Percentiles rank a stretch among this genome's conserved stretches.
These are phyloP conservation scores for Psix sp. DNA, from an alignment of 1,140 invertebrate genomes.

Conservation along the genomic window DNA sequence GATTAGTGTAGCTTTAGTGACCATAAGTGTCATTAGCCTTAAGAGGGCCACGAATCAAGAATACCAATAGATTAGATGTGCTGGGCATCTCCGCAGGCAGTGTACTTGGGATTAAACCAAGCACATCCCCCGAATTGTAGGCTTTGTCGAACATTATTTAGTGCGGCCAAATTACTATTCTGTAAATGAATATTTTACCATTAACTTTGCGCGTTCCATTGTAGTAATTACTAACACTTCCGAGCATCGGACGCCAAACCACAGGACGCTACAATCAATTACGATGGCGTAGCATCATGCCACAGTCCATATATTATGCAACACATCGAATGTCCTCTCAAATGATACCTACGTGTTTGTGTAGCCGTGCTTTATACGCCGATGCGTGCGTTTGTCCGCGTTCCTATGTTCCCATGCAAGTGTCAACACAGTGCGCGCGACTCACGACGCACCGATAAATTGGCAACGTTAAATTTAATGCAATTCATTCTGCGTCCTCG, in stretches of 20 bases:
- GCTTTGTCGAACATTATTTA: slow-evolving; percentile 18
- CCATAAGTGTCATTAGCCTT: slow-evolving; percentile 33
- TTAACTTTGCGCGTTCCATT: slow-evolving; percentile 72
- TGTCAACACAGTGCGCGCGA: slow-evolving; percentile 37
- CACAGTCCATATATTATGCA: slow-evolving; percentile 71
- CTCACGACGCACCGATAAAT: slow-evolving; percentile 67
- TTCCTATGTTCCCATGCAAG: slow-evolving; percentile 22
- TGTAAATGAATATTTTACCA: slow-evolving; percentile 73
- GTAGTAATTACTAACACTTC: slow-evolving; percentile 73
- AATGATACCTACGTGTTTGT: slow-evolving; percentile 69
- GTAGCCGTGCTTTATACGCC: slow-evolving; percentile 55
- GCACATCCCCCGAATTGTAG: slow-evolving; percentile 31
- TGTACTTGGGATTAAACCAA: slow-evolving; percentile 13
- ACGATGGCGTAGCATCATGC: slow-evolving; percentile 65
- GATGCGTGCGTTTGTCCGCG: slow-evolving; percentile 26
- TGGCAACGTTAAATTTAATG: slow-evolving; percentile 71
- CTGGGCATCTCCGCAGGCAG: slow-evolving; percentile 20
- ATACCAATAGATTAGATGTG: slow-evolving; percentile 38
- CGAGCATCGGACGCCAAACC: slow-evolving; percentile 72
- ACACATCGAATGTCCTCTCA: slow-evolving; percentile 68
- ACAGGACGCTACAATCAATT: slow-evolving; percentile 72
- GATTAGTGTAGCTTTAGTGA: slow-evolving; percentile 27
- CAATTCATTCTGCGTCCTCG: slow-evolving; percentile 63
- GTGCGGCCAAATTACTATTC: slow-evolving; percentile 50
- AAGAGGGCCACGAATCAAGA: slow-evolving; percentile 28